Evolutionary conservation across 2,888 invertebrate genomes (phyloP).

Genomic region (Scaeva pyrastri): DNA sequence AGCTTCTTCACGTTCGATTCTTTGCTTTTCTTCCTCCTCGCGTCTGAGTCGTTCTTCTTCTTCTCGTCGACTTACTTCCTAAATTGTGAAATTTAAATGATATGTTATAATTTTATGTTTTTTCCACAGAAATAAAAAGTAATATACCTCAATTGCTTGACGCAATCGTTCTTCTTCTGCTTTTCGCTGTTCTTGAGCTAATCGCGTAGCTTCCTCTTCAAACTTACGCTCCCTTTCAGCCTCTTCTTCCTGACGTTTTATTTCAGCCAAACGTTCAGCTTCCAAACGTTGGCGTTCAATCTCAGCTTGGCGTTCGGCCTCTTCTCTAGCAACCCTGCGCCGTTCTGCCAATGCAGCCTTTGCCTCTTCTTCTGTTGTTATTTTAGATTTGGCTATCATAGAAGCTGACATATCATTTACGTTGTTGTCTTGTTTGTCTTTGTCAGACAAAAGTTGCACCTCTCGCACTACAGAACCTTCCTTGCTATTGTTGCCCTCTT

Average conservation of each 20-base stretch:
- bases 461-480: slow-evolving; percentile 81
- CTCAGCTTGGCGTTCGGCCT: slow-evolving; percentile 95
- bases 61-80: slow-evolving; percentile 90
- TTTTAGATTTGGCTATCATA: slow-evolving; percentile 88
- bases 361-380: slow-evolving; percentile 96
- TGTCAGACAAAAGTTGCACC: slow-evolving; percentile 78
- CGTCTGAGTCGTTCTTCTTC: slow-evolving; percentile 90
- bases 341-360: slow-evolving; percentile 97
- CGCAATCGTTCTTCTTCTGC: slow-evolving; percentile 94
- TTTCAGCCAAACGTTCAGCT: slow-evolving; percentile 89
- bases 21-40: slow-evolving; percentile 87
- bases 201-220: slow-evolving; percentile 91
- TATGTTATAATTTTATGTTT: neutral
- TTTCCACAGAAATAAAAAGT: neutral
- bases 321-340: slow-evolving; percentile 93
- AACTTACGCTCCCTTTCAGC: slow-evolving; percentile 93
- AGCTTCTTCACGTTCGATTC: slow-evolving; percentile 90
- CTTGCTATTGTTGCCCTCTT: slow-evolving; percentile 81
- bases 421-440: slow-evolving; percentile 72
- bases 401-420: slow-evolving; percentile 85
- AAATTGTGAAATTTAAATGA: slow-evolving; percentile 75
- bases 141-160: slow-evolving; percentile 90
- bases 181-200: slow-evolving; percentile 91
- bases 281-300: slow-evolving; percentile 90
- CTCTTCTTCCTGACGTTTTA: slow-evolving; percentile 89